Percentiles rank a stretch among this genome's conserved stretches.
These are phyloP conservation scores for Tapirus indicus DNA, from an alignment of 2,797 vertebrate genomes.

Conservation along the genomic window DNA sequence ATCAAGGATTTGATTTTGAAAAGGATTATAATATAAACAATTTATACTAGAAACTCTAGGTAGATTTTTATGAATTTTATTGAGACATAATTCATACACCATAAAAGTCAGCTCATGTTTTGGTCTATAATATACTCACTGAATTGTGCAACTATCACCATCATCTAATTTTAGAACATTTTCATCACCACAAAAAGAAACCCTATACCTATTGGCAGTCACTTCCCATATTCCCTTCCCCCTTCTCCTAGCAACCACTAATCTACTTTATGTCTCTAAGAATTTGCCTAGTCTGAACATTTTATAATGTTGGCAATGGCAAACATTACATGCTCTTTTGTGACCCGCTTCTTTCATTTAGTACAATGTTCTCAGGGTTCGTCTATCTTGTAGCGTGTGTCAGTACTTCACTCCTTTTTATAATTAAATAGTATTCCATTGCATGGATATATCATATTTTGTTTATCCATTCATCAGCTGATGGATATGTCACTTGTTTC, in stretches of 20 bases:
- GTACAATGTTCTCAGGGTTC: neutral
- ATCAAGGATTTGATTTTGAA: neutral
- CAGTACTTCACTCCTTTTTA: neutral
- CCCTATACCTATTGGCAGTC: neutral
- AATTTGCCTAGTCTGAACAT: neutral
- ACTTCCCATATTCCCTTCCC: neutral
- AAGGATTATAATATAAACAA: neutral
- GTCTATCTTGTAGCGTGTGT: neutral
- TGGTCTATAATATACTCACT: neutral
- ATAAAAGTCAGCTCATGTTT: slow-evolving; percentile 26
- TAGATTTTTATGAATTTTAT: neutral
- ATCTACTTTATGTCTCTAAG: neutral
- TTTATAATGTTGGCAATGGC: neutral
- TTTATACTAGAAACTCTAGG: neutral
- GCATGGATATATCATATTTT: neutral
- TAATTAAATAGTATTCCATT: neutral
- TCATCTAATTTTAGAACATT: neutral
- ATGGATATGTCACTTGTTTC: neutral
- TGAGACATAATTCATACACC: neutral
- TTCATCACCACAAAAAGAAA: neutral
- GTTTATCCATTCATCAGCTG: neutral
- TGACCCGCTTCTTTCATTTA: neutral
- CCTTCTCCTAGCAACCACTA: neutral
- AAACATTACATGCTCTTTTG: neutral
- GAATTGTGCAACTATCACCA: neutral